phyloP scores from a whole-genome alignment of 1,140 invertebrate species.

The Meloidogyne hapla region DNA sequence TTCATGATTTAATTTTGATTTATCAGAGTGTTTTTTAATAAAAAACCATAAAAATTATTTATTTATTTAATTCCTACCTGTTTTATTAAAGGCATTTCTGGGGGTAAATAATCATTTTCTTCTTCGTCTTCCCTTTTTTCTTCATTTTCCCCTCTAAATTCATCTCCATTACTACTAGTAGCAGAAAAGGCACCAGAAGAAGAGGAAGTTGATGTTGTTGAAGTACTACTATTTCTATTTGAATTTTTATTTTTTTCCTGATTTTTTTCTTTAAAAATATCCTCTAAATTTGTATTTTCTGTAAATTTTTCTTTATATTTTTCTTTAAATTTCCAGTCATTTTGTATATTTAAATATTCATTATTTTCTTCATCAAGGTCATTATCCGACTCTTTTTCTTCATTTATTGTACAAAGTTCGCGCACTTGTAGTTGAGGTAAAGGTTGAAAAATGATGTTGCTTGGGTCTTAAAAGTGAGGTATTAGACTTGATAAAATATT shows the following conservation, averaged over 20 bases:
- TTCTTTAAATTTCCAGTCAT: neutral
- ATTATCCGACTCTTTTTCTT: slow-evolving; percentile 16
- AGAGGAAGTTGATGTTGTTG: neutral
- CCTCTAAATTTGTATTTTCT: too few relatives aligned
- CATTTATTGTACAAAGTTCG: slow-evolving; percentile 25
- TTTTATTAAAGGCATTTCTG: slow-evolving; percentile 16
- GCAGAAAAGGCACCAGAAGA: slow-evolving; percentile 24
- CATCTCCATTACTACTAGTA: slow-evolving; percentile 2
- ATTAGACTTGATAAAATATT: too few relatives aligned
- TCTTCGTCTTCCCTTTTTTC: neutral
- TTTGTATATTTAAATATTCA: neutral
- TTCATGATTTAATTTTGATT: too few relatives aligned
- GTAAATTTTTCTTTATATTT: too few relatives aligned
- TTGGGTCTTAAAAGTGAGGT: neutral
- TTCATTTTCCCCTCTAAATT: neutral
- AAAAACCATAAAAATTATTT: neutral
- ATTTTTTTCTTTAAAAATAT: neutral
- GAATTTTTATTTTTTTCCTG: neutral
- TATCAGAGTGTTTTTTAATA: too few relatives aligned
- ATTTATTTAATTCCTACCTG: neutral
- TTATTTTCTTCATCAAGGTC: neutral
- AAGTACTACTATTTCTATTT: neutral
- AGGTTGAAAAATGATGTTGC: neutral
- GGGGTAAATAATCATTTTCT: slow-evolving; percentile 19
- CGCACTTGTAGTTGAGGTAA: slow-evolving; percentile 9